Evolutionary conservation across 2,113 vertebrate species (phyloP), one percentile per base, ranked within the genome.

Genomic region (Lagopus muta): DNA sequence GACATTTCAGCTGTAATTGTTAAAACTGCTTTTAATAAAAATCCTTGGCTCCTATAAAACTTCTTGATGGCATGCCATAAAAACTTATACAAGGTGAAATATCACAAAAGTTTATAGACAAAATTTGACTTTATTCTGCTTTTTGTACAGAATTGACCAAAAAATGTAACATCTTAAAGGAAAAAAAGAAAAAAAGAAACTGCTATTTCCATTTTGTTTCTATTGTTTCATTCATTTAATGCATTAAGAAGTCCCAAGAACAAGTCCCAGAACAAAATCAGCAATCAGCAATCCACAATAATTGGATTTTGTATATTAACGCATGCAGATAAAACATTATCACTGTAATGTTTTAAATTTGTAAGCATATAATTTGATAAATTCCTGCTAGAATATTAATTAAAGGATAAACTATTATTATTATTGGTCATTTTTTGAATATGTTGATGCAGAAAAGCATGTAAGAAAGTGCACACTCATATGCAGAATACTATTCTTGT

Each of bases 1-100:
- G 62, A 91, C 69, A 94, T 94, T 73, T 91, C 52, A 90, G 89
- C 25, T 86, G 20, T 34, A n/a, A 88, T 89, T 93, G 55, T 30
- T 54, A 73, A 95, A 91, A 64, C 27, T 84, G 17, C 47, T 90
- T 92, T 83, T 79, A 94, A 75, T 71, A 28, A 75, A 73, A 67
- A 71, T 61, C 28, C 24, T 42, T 50, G 11, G 17, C 42, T 66
- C 71, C 54, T 52, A 50, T 22, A 50, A 52, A 18, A 79, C 40
- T 43, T 78, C 76, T 30, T 89, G 65, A 83, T 32, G 52, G 20
- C 19, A 64, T 82, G 24, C 36, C 60, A 70, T 28, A 91, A 69
- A 58, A 79, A 10, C 58, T 76, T 78, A 74, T 71, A 27, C 81
- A 83, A 42, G 17, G 20, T 54, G 48, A 93, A 80, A 89, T 38